Evolutionary conservation across 2,113 vertebrate species (phyloP).

Genomic region (Chascanopsetta lugubris): DNA sequence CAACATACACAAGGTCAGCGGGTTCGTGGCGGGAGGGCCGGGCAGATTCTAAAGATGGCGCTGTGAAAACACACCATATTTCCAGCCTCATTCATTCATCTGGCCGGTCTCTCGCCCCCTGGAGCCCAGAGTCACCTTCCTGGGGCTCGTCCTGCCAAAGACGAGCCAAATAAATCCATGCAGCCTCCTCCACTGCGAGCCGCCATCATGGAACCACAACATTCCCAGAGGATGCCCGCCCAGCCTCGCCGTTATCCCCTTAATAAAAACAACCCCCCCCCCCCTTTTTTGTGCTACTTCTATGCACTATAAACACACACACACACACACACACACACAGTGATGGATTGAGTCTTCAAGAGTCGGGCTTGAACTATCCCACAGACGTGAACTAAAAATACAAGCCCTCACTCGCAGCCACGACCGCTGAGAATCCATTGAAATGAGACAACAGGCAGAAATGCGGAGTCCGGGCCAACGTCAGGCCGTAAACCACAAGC

Average conservation of each 20-base stretch:
- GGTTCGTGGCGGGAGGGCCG: constrained; percentile 5
- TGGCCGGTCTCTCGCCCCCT: constrained; percentile 9
- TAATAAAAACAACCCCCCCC: constrained; percentile 32
- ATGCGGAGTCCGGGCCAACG: constrained; percentile 7
- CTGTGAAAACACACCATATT: constrained; percentile 18
- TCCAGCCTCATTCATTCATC: constrained; percentile 2
- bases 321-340: constrained; percentile 24
- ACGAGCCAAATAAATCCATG: constrained; percentile 48
- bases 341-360: constrained; percentile 28
- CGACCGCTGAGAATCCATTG: constrained; percentile 42
- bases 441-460: constrained; percentile 43
- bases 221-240: constrained; percentile 45
- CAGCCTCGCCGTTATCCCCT: constrained; percentile 28
- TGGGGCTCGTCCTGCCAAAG: constrained; percentile 41
- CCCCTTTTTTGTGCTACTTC: constrained; percentile 19
- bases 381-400: constrained; percentile 64
- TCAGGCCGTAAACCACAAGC: constrained; percentile 38
- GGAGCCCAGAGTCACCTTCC: not conserved
- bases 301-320: constrained; percentile 25
- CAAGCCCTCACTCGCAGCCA: constrained; percentile 48
- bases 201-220: constrained; percentile 30
- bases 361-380: constrained; percentile 41
- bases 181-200: not conserved
- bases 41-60: not conserved
- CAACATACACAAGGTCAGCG: not conserved